A percentile compares a stretch with the other conserved stretches of the same genome.
phyloP scores from a whole-genome alignment of 1,140 invertebrate genomes.

The Achatina immaculata region DNA sequence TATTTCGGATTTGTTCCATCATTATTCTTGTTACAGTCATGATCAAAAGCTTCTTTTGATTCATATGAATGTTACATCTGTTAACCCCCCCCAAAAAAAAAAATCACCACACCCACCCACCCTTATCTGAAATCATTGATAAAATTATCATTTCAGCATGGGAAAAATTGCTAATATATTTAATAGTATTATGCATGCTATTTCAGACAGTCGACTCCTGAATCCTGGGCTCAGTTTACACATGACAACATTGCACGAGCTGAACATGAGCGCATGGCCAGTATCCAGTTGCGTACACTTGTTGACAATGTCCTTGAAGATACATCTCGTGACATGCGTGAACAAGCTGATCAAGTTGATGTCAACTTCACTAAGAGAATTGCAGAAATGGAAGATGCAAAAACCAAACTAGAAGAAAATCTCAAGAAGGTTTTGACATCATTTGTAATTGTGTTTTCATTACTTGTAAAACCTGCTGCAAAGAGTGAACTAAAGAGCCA shows the following conservation, averaged over 20 bases:
- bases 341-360: slow-evolving; percentile 71
- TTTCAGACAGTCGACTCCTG: slow-evolving; percentile 70
- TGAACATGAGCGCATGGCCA: slow-evolving; percentile 71
- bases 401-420: slow-evolving; percentile 70
- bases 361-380: slow-evolving; percentile 67
- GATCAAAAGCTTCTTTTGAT: too few species aligned
- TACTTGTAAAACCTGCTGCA: too few species aligned
- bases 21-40: too few species aligned
- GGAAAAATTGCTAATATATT: too few species aligned
- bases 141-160: too few species aligned
- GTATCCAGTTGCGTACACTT: slow-evolving; percentile 69
- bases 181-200: neutral
- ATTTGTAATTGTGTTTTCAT: neutral
- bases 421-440: slow-evolving; percentile 66
- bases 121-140: too few species aligned
- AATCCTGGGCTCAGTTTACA: slow-evolving; percentile 72
- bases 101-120: too few species aligned
- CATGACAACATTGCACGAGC: slow-evolving; percentile 71
- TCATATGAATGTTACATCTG: too few species aligned
- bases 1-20: too few species aligned
- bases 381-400: slow-evolving; percentile 70
- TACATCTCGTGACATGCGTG: slow-evolving; percentile 71
- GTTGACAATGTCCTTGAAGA: slow-evolving; percentile 71
- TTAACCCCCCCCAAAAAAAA: too few species aligned
- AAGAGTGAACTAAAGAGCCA: too few species aligned